A percentile compares a stretch with the other conserved stretches of the same genome.
Evolutionary conservation across 2,888 invertebrate genomes (phyloP).

Genomic region (Amaurobius ferox): DNA sequence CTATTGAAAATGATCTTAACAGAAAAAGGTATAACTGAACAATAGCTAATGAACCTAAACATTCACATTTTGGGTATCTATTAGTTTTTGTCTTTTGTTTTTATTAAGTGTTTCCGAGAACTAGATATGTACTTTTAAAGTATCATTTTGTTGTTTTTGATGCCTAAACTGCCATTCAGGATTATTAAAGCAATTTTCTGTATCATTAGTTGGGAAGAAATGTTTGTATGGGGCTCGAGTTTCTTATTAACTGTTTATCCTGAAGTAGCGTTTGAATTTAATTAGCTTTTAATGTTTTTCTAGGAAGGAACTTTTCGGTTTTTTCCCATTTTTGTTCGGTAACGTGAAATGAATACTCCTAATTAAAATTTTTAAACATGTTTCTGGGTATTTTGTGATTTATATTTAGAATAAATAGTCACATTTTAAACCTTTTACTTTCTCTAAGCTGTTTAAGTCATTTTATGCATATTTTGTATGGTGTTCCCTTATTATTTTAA

Average conservation of each 20-base stretch:
- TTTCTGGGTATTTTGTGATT: no score
- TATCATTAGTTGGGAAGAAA: neutral
- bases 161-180: neutral
- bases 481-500: no score
- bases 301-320: no score
- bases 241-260: neutral
- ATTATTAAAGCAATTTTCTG: neutral
- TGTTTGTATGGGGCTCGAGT: neutral
- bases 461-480: no score
- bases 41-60: constrained; percentile 41
- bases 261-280: neutral
- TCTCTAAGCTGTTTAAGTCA: no score
- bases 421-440: no score
- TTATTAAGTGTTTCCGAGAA: neutral
- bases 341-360: no score
- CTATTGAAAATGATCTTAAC: constrained; percentile 5
- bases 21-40: constrained; percentile 7
- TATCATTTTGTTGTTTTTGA: neutral
- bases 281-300: no score
- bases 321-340: no score
- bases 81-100: constrained; percentile 9
- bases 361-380: no score
- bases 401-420: no score
- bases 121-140: neutral
- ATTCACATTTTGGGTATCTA: constrained; percentile 16